Evolutionary conservation across 2,888 invertebrate species (phyloP), one percentile per base, ranked within the genome.

Genomic region (Uropetala carovei): DNA sequence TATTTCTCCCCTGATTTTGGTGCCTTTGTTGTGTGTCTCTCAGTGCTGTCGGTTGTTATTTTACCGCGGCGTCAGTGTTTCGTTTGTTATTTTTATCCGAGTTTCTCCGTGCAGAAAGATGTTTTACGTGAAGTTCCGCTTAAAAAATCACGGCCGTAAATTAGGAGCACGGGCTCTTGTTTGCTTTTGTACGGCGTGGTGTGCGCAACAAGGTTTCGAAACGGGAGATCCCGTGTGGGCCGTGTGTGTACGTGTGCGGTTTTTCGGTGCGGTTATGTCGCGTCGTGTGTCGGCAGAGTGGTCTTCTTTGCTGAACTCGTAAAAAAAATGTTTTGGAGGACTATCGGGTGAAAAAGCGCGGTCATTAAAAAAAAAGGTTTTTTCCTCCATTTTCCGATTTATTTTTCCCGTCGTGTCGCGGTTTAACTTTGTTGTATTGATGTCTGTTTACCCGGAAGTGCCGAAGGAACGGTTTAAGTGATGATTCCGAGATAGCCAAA

Each of bases 401-500:
- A 75, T 75, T 75, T 75, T 75, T 9, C 22, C 75, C 22, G 8
- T 18, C 13, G 10, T 22, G 22, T 22, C 75, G 68, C 27, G 75
- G 75, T 27, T 75, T 27, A 4, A 22, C 22, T 27, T 75, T 27
- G 22, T 27, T 22, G 22, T 22, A 7, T n/a, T 3, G n/a, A 68
- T 3, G 27, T 27, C 11, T 75, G 27, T 75, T 75, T 75, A 75
- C 75, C 75, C 75, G 75, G 68, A 68, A 75, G 75, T 75, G 22
- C 43, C 68, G 75, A 75, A 18, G 27, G 75, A 27, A 27, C 27
- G 75, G 27, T 75, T 75, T 75, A 18, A 22, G 22, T 22, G 22
- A 75, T 27, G 75, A 75, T 75, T 27, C 27, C 27, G 22, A 75
- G 68, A 68, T 68, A 68, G 68, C 68, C 68, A 68, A 27, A 75